Conservation (phyloP, 2,113 vertebrate species). For the Pangasianodon gigas region DNA sequence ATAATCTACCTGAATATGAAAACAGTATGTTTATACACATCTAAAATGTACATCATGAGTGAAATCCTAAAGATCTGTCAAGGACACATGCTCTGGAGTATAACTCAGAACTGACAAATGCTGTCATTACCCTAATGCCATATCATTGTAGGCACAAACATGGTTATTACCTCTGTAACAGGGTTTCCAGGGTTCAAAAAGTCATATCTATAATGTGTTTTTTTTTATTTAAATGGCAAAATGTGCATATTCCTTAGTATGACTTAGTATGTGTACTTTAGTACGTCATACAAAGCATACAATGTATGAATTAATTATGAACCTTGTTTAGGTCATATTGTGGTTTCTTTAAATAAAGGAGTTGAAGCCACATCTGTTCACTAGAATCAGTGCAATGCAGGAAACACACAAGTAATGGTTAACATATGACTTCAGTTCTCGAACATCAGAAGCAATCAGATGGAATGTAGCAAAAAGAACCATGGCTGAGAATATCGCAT, state of each 20-base stretch:
- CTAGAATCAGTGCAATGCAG: slow-evolving; percentile 48
- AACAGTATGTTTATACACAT: slow-evolving; percentile 16
- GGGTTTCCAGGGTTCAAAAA: slow-evolving; percentile 48
- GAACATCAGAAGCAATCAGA: slow-evolving; percentile 15
- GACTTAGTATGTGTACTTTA: slow-evolving; percentile 46
- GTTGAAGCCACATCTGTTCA: slow-evolving; percentile 46
- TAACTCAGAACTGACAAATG: slow-evolving; percentile 53
- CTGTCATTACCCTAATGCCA: slow-evolving; percentile 62
- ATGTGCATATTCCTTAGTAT: slow-evolving; percentile 34
- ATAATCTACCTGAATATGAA: background rate
- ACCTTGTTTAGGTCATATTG: slow-evolving; percentile 55
- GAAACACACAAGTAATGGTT: slow-evolving; percentile 55
- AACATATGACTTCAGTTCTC: slow-evolving; percentile 52
- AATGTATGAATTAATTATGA: background rate
- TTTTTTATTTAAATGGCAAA: slow-evolving; percentile 43
- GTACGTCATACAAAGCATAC: background rate
- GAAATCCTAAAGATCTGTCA: background rate
- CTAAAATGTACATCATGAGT: background rate
- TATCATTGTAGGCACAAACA: slow-evolving; percentile 52
- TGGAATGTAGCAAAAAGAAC: slow-evolving; percentile 4
- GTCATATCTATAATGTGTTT: slow-evolving; percentile 1
- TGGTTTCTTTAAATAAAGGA: slow-evolving; percentile 49
- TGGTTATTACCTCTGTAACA: slow-evolving; percentile 60
- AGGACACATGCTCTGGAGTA: slow-evolving; percentile 55
- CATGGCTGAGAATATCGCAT: background rate